phyloP scores from a whole-genome alignment of 2,797 vertebrate genomes.

The Molothrus ater region DNA sequence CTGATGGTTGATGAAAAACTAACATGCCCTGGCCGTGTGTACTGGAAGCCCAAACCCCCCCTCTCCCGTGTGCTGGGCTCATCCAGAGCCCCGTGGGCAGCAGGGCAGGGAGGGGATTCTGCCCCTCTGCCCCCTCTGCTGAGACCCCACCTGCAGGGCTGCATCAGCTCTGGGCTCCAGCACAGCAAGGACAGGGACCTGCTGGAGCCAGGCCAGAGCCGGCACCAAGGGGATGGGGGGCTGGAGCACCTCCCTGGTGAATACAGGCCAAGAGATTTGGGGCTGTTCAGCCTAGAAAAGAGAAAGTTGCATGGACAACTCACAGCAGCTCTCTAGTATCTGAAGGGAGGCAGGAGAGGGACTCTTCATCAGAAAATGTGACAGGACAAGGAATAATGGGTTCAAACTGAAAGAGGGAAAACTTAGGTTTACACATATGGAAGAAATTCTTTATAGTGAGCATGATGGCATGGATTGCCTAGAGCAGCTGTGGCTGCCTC shows the following conservation, averaged over 20 bases:
- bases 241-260: background rate
- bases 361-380: background rate
- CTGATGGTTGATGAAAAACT: background rate
- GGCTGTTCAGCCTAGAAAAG: background rate
- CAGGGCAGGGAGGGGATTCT: background rate
- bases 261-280: background rate
- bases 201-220: rapidly evolving
- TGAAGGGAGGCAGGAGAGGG: background rate
- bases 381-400: background rate
- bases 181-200: background rate
- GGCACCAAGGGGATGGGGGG: too few species aligned
- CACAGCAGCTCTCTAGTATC: background rate
- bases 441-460: background rate
- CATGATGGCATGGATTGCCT: background rate
- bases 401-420: background rate
- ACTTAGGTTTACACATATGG: background rate
- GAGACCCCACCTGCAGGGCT: background rate
- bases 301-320: background rate
- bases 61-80: rapidly evolving
- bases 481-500: background rate
- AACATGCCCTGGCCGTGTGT: rapidly evolving
- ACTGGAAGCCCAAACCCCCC: rapidly evolving
- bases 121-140: background rate
- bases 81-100: background rate
- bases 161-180: background rate